Evolutionary conservation across 2,888 invertebrate species (phyloP).

Genomic region (Ichneumon xanthorius): DNA sequence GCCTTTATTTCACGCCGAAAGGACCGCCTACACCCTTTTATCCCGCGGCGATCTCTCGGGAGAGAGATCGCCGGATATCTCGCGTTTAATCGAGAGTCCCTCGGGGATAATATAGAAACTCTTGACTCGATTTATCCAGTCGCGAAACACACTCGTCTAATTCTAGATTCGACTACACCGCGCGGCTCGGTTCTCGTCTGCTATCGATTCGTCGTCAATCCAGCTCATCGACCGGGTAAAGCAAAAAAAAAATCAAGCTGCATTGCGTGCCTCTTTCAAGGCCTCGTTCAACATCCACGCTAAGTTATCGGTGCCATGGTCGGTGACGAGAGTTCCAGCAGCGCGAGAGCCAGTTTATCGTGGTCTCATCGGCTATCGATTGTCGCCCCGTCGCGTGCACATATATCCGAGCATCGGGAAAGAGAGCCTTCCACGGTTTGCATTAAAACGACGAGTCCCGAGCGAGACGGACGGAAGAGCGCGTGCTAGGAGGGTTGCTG

Average conservation of each 20-base stretch:
- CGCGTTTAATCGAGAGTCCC: slow-evolving; percentile 35
- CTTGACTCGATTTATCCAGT: slow-evolving; percentile 15
- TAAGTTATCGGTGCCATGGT: slow-evolving; percentile 54
- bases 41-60: slow-evolving; percentile 29
- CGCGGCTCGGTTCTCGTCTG: background rate
- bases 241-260: background rate
- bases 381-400: slow-evolving; percentile 64
- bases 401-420: slow-evolving; percentile 43
- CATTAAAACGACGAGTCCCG: slow-evolving; percentile 77
- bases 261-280: slow-evolving; percentile 54
- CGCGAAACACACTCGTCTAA: background rate
- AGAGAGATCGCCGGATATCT: slow-evolving; percentile 21
- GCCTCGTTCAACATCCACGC: slow-evolving; percentile 37
- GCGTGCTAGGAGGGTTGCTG: slow-evolving; percentile 4
- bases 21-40: slow-evolving; percentile 39
- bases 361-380: slow-evolving; percentile 71
- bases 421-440: slow-evolving; percentile 54
- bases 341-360: slow-evolving; percentile 67
- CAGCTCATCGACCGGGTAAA: background rate
- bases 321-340: slow-evolving; percentile 61
- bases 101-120: slow-evolving; percentile 18
- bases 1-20: slow-evolving; percentile 34
- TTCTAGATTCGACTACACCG: no score
- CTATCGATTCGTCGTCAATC: slow-evolving; percentile 24
- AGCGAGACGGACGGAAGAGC: slow-evolving; percentile 36